Percentiles rank a stretch among this genome's conserved stretches.
Evolutionary conservation across 2,888 invertebrate species (phyloP).

Genomic region (Orchestes rusci): DNA sequence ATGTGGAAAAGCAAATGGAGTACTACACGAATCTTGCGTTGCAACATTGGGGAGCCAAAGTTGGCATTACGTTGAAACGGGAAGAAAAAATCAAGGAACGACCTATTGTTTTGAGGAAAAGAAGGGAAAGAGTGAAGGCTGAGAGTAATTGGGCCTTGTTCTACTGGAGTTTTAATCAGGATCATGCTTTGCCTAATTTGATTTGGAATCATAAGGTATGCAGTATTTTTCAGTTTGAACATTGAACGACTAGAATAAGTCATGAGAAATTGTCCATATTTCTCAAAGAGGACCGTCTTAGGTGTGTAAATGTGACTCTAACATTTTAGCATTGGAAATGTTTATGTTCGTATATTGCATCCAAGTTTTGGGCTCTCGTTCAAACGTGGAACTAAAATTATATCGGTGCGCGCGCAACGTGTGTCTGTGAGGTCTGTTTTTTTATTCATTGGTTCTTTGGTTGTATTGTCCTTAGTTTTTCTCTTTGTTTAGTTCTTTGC

Average conservation of each 20-base stretch:
- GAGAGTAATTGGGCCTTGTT: constrained; percentile 89
- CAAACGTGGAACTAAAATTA: too few relatives aligned
- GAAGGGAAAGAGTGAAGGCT: constrained; percentile 81
- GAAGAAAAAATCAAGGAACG: constrained; percentile 61
- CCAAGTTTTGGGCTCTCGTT: too few relatives aligned
- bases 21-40: constrained; percentile 58
- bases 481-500: too few relatives aligned
- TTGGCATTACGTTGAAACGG: constrained; percentile 51
- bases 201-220: constrained; percentile 96
- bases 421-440: too few relatives aligned
- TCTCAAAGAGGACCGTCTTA: too few relatives aligned
- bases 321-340: too few relatives aligned
- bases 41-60: constrained; percentile 64
- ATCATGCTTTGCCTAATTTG: constrained; percentile 92
- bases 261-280: too few relatives aligned
- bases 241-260: background rate
- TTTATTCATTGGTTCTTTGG: too few relatives aligned
- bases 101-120: constrained; percentile 85
- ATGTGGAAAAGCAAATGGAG: constrained; percentile 77
- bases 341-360: too few relatives aligned
- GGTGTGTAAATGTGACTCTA: background rate
- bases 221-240: constrained; percentile 25
- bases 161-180: constrained; percentile 89
- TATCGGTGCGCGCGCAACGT: too few relatives aligned
- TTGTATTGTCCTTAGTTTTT: too few relatives aligned